phyloP scores from a whole-genome alignment of 2,113 vertebrate species.

The Centropristis striata region DNA sequence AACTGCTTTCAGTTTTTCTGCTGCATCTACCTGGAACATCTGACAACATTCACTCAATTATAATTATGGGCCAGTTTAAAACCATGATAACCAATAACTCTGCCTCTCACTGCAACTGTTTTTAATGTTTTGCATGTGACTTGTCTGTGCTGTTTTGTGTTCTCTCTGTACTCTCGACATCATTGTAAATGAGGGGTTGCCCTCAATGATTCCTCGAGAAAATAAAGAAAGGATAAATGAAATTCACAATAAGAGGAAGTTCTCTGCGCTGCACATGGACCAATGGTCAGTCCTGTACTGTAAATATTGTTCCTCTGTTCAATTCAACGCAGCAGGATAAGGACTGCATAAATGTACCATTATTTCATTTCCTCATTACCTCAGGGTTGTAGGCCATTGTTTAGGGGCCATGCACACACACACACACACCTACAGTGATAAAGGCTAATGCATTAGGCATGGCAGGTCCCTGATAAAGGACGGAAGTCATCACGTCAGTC shows the following conservation, averaged over 20 bases:
- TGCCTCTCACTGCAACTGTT: too few relatives aligned
- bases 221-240: too few relatives aligned
- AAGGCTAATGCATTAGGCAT: slow-evolving; percentile 59
- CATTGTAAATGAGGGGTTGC: too few relatives aligned
- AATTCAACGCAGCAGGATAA: slow-evolving; percentile 45
- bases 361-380: slow-evolving; percentile 70
- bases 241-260: slow-evolving; percentile 44
- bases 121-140: too few relatives aligned
- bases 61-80: too few relatives aligned
- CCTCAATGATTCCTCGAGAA: too few relatives aligned
- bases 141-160: too few relatives aligned
- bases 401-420: slow-evolving; percentile 20
- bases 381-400: slow-evolving; percentile 48
- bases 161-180: too few relatives aligned
- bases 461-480: slow-evolving; percentile 55
- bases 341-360: slow-evolving; percentile 46
- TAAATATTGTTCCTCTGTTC: slow-evolving; percentile 62
- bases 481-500: slow-evolving; percentile 66
- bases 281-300: slow-evolving; percentile 19
- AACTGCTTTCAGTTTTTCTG: too few relatives aligned
- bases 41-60: too few relatives aligned
- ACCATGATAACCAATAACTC: too few relatives aligned
- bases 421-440: slow-evolving; percentile 37
- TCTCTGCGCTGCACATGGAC: background rate
- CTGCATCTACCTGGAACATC: too few relatives aligned